Conservation (phyloP, 1,140 invertebrate genomes). For the Hermetia illucens region DNA sequence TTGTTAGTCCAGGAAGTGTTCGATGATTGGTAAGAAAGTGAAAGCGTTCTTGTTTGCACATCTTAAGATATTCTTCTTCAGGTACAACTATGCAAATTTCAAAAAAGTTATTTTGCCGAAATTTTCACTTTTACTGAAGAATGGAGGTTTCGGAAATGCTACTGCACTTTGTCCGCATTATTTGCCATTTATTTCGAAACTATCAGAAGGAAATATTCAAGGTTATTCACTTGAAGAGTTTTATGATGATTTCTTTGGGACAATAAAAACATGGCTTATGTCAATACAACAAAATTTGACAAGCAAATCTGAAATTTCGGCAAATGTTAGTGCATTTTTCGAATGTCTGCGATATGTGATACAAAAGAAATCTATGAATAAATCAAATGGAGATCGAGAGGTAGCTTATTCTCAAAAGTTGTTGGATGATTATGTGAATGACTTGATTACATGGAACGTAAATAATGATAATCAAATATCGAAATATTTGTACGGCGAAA, state of each 20-base stretch:
- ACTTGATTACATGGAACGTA: constrained; percentile 32
- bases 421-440: constrained; percentile 32
- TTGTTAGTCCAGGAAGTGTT: constrained; percentile 19
- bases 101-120: constrained; percentile 57
- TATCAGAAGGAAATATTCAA: constrained; percentile 33
- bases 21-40: constrained; percentile 17
- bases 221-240: constrained; percentile 38
- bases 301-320: constrained; percentile 39
- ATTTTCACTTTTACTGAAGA: constrained; percentile 46
- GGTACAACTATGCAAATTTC: constrained; percentile 49
- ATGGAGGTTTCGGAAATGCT: constrained; percentile 59
- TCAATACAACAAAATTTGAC: constrained; percentile 2
- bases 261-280: constrained; percentile 30
- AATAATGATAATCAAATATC: constrained; percentile 23
- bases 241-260: constrained; percentile 51
- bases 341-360: constrained; percentile 55
- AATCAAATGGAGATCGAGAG: constrained; percentile 2
- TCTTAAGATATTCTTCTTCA: constrained; percentile 21
- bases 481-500: constrained; percentile 35
- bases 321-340: constrained; percentile 44
- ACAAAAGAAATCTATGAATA: constrained; percentile 24
- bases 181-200: constrained; percentile 54
- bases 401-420: constrained; percentile 14
- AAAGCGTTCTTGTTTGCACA: constrained; percentile 2
- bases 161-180: constrained; percentile 54